Evolutionary conservation across 37 sponge, comb jelly and placozoan genomes (phyloP), one percentile per base, ranked within the genome.

Genomic region (Chondrilla cf. caribensis): DNA sequence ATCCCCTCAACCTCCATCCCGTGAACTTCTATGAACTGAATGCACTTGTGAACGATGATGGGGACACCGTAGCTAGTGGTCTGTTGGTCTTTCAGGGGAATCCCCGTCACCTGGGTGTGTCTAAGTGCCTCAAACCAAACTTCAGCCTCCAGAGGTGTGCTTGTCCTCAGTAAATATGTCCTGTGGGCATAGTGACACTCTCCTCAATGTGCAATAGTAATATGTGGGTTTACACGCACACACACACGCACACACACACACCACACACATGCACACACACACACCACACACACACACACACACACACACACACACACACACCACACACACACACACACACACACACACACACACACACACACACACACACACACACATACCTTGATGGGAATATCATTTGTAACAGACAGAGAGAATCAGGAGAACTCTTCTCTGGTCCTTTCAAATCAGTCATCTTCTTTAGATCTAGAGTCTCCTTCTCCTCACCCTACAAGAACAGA

Each of bases 11-110:
- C 72, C 8, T 91, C 90, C 81, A 91, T 38, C 0, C 94, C 95
- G 57, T 72, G 39, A 2, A 82, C 54, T 79, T 95, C 95, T 38
- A 95, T 82, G 62, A 95, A 95, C 88, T 90, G 89, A 35, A 95
- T 80, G 58, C 95, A 95, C 81, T 95, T 95, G 87, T 91, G 89
- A 8, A 95, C 85, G 19, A 95, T 68, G 54, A 95, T 70, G 7
- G 95, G 95, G 21, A 95, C 84, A 25, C 83, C 80, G 15, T 58
- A 60, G 51, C 64, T 78, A 9, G 87, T 86, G 32, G 62, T 55
- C 29, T 78, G 58, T 60, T 93, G 94, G 38, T 89, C 90, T 33
- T 57, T 19, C 7, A 93, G 81, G 47, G 90, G 90, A 21, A 93
- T 80, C 58, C 93, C 90, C 32, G 88, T 87, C 79, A 93, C 90